A percentile compares a stretch with the other conserved stretches of the same genome.
These are phyloP conservation scores for Enteromius radiatus DNA, from an alignment of 2,797 vertebrate genomes.

Conservation along the genomic window DNA sequence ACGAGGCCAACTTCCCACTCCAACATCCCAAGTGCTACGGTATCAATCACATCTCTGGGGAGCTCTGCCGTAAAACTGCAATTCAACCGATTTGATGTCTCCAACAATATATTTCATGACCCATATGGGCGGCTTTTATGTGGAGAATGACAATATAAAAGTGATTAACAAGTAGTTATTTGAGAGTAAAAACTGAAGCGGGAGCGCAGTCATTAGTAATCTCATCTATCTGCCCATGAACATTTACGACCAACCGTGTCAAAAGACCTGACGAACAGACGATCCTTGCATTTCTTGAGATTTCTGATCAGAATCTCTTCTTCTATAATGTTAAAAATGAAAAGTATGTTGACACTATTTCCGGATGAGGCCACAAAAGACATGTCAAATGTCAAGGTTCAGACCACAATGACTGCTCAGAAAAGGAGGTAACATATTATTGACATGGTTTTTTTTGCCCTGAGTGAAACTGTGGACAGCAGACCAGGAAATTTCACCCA, in stretches of 20 bases:
- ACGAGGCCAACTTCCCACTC: constrained; percentile 19
- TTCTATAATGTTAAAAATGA: neutral
- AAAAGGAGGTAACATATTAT: neutral
- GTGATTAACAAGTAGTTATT: constrained; percentile 69
- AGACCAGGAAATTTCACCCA: constrained; percentile 20
- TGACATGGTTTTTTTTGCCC: neutral
- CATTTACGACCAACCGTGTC: constrained; percentile 54
- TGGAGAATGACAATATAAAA: constrained; percentile 63
- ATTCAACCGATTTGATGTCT: constrained; percentile 65
- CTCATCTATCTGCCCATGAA: constrained; percentile 57
- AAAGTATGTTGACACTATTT: constrained; percentile 4
- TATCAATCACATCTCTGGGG: constrained; percentile 61
- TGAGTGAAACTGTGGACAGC: neutral
- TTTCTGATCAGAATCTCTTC: neutral
- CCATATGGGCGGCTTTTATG: constrained; percentile 67
- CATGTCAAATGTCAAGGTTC: neutral
- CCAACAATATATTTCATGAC: constrained; percentile 67
- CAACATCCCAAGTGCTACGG: constrained; percentile 13
- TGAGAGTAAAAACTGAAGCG: constrained; percentile 52
- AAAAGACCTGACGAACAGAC: constrained; percentile 4
- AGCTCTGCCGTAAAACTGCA: constrained; percentile 62
- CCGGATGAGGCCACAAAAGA: neutral
- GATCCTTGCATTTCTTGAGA: neutral
- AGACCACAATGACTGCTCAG: neutral
- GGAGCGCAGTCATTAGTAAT: constrained; percentile 53